Evolutionary conservation across 2,888 invertebrate species (phyloP), one percentile per base, ranked within the genome.

Genomic region (Drosophila birchii): DNA sequence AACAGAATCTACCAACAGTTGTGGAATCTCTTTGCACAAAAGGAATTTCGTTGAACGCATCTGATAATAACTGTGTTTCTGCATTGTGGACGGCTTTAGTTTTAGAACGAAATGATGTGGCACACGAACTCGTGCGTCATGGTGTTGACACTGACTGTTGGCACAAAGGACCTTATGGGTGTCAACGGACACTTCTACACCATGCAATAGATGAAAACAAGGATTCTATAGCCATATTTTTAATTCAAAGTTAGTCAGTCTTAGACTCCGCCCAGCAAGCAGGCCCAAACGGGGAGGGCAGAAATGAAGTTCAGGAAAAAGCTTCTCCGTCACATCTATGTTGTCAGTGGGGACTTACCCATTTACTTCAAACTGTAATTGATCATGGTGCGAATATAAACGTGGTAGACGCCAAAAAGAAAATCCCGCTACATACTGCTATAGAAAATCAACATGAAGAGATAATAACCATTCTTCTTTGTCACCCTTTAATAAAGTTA

Each of bases 71-170:
- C 38, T 87, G 94, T 0, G 95, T 95, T 89, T 95, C 96, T 81
- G 97, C 98, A 5, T 93, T 99, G 9, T 98, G 98, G 98, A 96
- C 96, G 60, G 98, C 98, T 16, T 93, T 99, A 47, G 96, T 97
- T 89, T 95, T 96, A 1, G 96, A 95, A 3, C 96, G 97, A 92
- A 96, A 97, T 88, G 97, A 98, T 82, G 96, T 98, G 26, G 98
- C 98, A 7, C 95, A 96, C 84, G 95, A 97, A 80, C 93, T 99
- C 80, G 98, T 98, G 7, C 94, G 95, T 59, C 96, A 98, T 91
- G 98, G 98, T 0, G 98, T 97, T 16, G 98, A 99, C 90, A 96
- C 97, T 0, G 97, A 98, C 91, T 96, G 96, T 90, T 98, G 98
- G 98, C 95, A 95, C 7, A 93, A 95, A 2, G 98, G 97, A 0